These are phyloP conservation scores for Ptychodera flava DNA, from an alignment of 35 echinoderm and acorn worm genomes.

Conservation along the genomic window DNA sequence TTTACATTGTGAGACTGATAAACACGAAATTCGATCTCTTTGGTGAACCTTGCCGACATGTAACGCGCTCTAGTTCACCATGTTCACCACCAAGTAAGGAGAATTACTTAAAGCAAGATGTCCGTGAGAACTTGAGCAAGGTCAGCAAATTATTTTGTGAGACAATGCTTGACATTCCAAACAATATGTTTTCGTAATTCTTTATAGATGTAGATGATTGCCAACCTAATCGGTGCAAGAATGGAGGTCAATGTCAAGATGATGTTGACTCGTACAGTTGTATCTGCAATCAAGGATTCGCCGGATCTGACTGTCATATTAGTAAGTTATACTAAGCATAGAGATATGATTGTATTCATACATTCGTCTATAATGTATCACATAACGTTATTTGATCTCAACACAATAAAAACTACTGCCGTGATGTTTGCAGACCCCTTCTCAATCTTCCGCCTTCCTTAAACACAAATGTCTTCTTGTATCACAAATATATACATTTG, in stretches of 20 bases:
- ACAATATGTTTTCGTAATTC: neutral
- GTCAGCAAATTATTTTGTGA: too few species aligned
- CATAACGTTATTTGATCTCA: neutral
- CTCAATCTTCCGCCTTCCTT: neutral
- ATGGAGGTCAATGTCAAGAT: neutral
- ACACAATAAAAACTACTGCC: neutral
- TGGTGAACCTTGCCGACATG: neutral
- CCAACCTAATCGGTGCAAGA: neutral
- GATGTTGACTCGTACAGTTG: neutral
- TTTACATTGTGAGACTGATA: too few species aligned
- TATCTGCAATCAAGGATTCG: neutral
- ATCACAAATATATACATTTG: too few species aligned
- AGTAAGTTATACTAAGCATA: neutral
- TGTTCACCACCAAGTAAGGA: neutral
- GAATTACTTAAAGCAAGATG: too few species aligned
- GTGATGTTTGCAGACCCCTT: neutral
- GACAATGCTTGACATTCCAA: too few species aligned
- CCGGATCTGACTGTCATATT: neutral
- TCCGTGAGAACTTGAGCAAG: too few species aligned
- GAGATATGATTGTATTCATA: neutral
- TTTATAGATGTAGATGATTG: constrained; percentile 7
- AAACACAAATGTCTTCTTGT: too few species aligned
- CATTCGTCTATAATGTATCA: neutral
- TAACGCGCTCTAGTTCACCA: neutral
- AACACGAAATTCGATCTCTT: neutral